phyloP scores from a whole-genome alignment of 2,888 invertebrate species.

The Zaprionus lineosus region DNA sequence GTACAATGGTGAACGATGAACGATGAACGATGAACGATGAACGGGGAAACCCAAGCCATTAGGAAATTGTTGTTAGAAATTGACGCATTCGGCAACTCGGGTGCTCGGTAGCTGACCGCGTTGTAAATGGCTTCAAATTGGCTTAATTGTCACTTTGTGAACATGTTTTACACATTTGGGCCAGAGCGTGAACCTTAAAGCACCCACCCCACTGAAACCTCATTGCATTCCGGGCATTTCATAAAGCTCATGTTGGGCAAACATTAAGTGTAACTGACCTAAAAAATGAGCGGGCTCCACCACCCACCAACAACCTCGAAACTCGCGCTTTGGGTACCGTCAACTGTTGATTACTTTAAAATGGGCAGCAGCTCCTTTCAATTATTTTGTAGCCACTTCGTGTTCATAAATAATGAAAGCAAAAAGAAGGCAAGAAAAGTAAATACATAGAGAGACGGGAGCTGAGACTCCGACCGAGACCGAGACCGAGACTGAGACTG shows the following conservation, averaged over 20 bases:
- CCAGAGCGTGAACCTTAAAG: slow-evolving; percentile 7
- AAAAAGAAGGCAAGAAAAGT: slow-evolving; percentile 13
- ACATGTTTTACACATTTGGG: slow-evolving; percentile 68
- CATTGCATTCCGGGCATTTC: slow-evolving; percentile 49
- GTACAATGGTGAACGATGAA: too few species aligned
- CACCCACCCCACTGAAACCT: background rate
- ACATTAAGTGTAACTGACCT: slow-evolving; percentile 48
- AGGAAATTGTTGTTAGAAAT: slow-evolving; percentile 57
- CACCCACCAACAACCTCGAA: background rate
- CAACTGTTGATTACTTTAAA: slow-evolving; percentile 68
- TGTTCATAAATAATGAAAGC: slow-evolving; percentile 70
- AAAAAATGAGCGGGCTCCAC: slow-evolving; percentile 20
- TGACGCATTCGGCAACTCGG: slow-evolving; percentile 31
- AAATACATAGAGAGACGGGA: background rate
- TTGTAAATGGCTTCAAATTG: slow-evolving; percentile 69
- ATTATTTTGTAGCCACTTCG: slow-evolving; percentile 63
- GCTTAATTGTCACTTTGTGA: slow-evolving; percentile 73
- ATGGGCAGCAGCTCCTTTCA: slow-evolving; percentile 55
- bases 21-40: too few species aligned
- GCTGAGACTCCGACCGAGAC: background rate
- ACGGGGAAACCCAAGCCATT: too few species aligned
- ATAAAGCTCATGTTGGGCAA: slow-evolving; percentile 50
- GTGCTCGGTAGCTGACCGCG: slow-evolving; percentile 1
- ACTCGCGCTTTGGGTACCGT: slow-evolving; percentile 2
- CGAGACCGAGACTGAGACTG: background rate